These are phyloP conservation scores for Pachydiplax longipennis DNA, from an alignment of 2,888 invertebrate species.

Conservation along the genomic window DNA sequence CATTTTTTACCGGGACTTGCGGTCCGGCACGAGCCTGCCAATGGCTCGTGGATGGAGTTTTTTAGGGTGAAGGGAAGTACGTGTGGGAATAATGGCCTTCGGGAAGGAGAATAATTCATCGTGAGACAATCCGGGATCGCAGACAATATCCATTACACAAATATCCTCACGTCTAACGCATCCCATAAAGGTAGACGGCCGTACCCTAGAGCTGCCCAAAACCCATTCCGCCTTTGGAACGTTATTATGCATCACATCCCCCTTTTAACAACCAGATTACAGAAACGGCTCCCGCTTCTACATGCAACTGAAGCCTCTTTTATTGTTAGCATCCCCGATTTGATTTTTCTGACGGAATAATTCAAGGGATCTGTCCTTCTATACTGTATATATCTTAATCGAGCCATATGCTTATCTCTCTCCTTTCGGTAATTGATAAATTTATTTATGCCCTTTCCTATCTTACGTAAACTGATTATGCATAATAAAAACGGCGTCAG, in stretches of 20 bases:
- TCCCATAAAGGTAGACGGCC: not conserved
- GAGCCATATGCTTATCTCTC: too few relatives aligned
- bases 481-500: too few relatives aligned
- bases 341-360: too few relatives aligned
- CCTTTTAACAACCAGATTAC: not conserved
- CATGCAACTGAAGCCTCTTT: not conserved
- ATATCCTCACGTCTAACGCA: not conserved
- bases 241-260: not conserved
- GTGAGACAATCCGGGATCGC: not conserved
- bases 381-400: too few relatives aligned
- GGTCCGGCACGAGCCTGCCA: not conserved
- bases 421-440: too few relatives aligned
- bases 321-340: not conserved
- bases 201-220: not conserved
- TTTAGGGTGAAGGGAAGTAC: not conserved
- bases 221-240: not conserved
- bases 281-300: not conserved
- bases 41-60: not conserved
- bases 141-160: not conserved
- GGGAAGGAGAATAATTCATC: not conserved
- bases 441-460: too few relatives aligned
- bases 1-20: not conserved
- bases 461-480: too few relatives aligned
- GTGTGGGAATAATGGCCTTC: not conserved
- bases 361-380: too few relatives aligned